Evolutionary conservation across 2,888 invertebrate genomes (phyloP).

Genomic region (Auanema sp.): DNA sequence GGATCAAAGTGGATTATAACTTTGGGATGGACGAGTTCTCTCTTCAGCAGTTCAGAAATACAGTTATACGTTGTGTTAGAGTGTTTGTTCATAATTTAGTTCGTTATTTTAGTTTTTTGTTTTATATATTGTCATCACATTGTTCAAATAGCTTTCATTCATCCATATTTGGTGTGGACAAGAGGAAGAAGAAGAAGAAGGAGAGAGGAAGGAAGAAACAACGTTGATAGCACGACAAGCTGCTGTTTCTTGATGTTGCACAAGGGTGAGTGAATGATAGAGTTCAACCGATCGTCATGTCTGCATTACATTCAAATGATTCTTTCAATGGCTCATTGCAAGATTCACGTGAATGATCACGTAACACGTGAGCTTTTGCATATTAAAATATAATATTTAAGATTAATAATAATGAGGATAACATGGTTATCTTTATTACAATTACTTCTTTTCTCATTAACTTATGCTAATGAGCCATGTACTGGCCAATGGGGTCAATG

Average conservation of each 20-base stretch:
- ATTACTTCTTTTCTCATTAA: slow-evolving; percentile 1
- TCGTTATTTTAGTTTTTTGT: background rate
- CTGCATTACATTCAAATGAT: no score
- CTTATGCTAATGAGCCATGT: background rate
- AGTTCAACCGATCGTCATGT: no score
- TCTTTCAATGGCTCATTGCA: no score
- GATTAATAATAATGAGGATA: no score
- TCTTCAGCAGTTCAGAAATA: no score
- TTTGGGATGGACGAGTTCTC: no score
- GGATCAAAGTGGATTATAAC: no score
- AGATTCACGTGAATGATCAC: no score
- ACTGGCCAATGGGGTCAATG: slow-evolving; percentile 18
- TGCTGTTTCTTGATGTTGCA: background rate
- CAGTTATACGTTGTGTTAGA: no score
- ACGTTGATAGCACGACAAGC: background rate
- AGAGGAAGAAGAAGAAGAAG: slow-evolving; percentile 1
- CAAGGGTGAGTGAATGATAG: slow-evolving; percentile 1
- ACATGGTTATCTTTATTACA: no score
- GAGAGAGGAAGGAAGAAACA: background rate
- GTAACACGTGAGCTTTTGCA: background rate
- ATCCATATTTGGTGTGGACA: background rate
- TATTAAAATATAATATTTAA: no score
- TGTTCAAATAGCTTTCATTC: background rate
- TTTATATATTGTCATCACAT: background rate
- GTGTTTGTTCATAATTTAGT: no score